These are phyloP conservation scores for Drosophila saltans DNA, from an alignment of 1,140 invertebrate genomes.

Conservation along the genomic window DNA sequence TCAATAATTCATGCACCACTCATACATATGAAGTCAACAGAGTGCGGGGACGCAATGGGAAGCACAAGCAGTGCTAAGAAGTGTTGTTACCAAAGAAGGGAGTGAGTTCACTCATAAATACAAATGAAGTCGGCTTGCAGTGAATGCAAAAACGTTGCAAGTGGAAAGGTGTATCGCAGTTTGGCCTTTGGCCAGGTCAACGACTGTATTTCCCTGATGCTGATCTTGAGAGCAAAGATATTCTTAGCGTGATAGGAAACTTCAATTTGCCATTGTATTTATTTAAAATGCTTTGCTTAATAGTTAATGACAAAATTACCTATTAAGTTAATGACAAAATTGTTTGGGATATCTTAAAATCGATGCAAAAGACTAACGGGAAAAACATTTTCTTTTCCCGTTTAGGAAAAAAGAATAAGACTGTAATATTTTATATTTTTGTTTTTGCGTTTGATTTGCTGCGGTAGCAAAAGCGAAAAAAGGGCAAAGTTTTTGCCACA, in stretches of 20 bases:
- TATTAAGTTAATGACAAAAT: background rate
- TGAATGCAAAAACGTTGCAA: slow-evolving; percentile 41
- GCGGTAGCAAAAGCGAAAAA: slow-evolving; percentile 2
- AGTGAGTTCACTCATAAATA: slow-evolving; percentile 66
- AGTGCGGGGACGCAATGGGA: background rate
- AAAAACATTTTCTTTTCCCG: background rate
- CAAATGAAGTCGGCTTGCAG: slow-evolving; percentile 61
- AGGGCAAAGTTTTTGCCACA: slow-evolving; percentile 36
- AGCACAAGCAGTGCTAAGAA: background rate
- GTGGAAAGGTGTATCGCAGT: slow-evolving; percentile 32
- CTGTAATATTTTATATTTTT: slow-evolving; percentile 10
- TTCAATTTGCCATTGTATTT: background rate
- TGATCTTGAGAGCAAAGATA: background rate
- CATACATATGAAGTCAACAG: slow-evolving; percentile 30
- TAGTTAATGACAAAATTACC: background rate
- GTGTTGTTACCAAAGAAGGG: background rate
- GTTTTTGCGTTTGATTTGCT: slow-evolving; percentile 27
- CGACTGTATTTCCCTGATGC: slow-evolving; percentile 25
- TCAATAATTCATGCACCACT: slow-evolving; percentile 75
- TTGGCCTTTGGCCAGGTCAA: slow-evolving; percentile 47
- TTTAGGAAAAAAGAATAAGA: background rate
- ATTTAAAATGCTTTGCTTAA: no score
- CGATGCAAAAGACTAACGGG: background rate
- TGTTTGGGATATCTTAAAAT: background rate
- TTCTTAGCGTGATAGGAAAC: background rate